phyloP scores from a whole-genome alignment of 2,888 invertebrate species.

The Cosmopolites sordidus region DNA sequence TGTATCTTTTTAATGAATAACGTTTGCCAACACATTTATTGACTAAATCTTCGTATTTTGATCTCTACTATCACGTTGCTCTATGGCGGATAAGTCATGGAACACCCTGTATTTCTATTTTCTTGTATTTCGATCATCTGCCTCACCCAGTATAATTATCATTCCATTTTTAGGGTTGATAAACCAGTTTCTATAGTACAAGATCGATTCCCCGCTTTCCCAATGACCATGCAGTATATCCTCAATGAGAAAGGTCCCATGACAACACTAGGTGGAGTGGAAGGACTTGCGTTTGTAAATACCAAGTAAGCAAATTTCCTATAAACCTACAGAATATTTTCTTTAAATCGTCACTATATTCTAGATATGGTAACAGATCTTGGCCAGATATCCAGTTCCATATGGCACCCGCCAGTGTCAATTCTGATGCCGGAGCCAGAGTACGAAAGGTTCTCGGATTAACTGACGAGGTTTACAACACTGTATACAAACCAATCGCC shows the following conservation, averaged over 20 bases:
- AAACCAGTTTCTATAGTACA: constrained; percentile 82
- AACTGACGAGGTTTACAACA: constrained; percentile 74
- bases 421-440: constrained; percentile 68
- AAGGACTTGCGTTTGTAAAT: constrained; percentile 82
- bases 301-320: constrained; percentile 50
- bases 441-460: constrained; percentile 74
- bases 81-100: no score
- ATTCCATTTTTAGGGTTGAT: constrained; percentile 52
- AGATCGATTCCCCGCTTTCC: constrained; percentile 60
- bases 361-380: constrained; percentile 60
- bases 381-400: constrained; percentile 91
- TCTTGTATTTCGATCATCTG: no score
- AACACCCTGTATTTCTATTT: no score
- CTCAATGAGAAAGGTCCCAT: constrained; percentile 76
- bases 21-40: no score
- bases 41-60: no score
- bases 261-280: constrained; percentile 83
- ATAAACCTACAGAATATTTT: no score
- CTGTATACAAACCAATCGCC: constrained; percentile 74
- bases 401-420: constrained; percentile 86
- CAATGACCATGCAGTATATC: constrained; percentile 76
- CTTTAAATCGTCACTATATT: no score
- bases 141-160: no score
- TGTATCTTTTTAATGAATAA: no score
- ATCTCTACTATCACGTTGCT: no score